Conservation (phyloP, 92 coral and sea anemone species). For the Metridium senile region DNA sequence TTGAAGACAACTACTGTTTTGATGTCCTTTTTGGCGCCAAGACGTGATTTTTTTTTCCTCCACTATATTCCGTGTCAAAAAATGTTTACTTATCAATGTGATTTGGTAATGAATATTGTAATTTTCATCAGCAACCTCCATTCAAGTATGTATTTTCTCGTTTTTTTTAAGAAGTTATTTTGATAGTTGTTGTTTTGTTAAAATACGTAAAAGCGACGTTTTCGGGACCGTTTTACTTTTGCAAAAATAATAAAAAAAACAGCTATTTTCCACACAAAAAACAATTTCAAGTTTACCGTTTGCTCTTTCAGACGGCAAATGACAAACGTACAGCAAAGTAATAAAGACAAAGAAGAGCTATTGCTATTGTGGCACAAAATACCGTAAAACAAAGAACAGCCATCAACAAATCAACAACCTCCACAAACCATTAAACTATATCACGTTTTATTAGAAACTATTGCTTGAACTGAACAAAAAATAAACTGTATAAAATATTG, state of each 20-base stretch:
- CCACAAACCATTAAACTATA: too few relatives aligned
- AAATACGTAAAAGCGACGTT: neutral
- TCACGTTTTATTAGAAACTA: too few relatives aligned
- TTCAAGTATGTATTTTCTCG: neutral
- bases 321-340: neutral
- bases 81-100: neutral
- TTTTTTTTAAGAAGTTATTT: neutral
- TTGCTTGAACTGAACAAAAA: too few relatives aligned
- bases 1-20: neutral
- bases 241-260: neutral
- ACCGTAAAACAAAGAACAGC: too few relatives aligned
- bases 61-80: neutral
- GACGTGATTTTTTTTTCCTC: neutral
- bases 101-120: neutral
- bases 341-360: neutral
- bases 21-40: constrained; percentile 1
- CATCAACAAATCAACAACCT: too few relatives aligned
- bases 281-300: neutral
- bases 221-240: neutral
- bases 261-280: neutral
- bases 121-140: neutral
- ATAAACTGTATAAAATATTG: too few relatives aligned
- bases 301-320: neutral
- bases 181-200: neutral
- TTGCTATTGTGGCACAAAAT: neutral